Percentiles rank a stretch among this genome's conserved stretches.
These are phyloP conservation scores for Trichonephila inaurata DNA, from an alignment of 1,140 invertebrate species.

Conservation along the genomic window DNA sequence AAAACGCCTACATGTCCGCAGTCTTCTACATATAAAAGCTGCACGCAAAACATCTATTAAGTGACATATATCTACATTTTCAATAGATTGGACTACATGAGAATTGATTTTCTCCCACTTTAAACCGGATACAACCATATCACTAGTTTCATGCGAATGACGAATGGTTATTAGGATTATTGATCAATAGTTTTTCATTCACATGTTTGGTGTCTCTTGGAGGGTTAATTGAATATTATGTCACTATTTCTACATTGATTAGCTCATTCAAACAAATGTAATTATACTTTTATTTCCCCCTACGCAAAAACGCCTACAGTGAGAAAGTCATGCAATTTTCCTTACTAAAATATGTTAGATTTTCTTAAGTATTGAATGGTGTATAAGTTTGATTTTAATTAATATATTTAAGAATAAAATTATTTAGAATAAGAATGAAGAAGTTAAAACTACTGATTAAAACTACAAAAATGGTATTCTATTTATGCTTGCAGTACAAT, in stretches of 20 bases:
- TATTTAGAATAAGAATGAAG: no score
- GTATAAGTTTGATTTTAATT: no score
- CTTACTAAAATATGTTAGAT: no score
- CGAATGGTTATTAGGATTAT: not conserved
- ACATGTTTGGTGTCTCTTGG: not conserved
- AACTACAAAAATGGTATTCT: no score
- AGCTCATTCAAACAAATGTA: not conserved
- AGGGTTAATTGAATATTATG: not conserved
- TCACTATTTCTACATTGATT: not conserved
- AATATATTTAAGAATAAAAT: no score
- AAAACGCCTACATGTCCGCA: not conserved
- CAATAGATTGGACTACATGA: not conserved
- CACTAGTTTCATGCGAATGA: no score
- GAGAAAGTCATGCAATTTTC: not conserved
- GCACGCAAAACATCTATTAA: not conserved
- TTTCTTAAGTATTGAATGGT: no score
- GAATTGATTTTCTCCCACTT: not conserved
- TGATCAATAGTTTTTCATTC: not conserved
- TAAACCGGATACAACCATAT: not conserved
- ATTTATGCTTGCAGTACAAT: no score
- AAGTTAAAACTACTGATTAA: no score
- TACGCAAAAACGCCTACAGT: not conserved
- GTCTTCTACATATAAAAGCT: not conserved
- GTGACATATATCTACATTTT: not conserved
- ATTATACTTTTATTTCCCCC: not conserved